Evolutionary conservation across 1,140 invertebrate species (phyloP).

Genomic region (Ips nitidus): DNA sequence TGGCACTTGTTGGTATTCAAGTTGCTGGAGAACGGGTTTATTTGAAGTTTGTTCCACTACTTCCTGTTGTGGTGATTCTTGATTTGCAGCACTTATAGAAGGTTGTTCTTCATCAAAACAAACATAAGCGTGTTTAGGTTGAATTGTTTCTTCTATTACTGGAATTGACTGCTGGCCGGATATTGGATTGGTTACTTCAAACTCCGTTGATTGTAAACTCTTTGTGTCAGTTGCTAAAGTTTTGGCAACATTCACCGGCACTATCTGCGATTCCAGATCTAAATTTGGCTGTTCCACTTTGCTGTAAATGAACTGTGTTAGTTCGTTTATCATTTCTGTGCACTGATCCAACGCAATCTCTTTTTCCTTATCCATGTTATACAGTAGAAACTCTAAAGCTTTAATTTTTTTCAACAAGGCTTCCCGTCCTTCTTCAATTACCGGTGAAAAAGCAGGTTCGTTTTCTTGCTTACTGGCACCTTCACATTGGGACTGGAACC

Average conservation of each 20-base stretch:
- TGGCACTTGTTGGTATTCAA: slow-evolving; percentile 21
- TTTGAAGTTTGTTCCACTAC: slow-evolving; percentile 22
- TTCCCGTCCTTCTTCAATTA: slow-evolving; percentile 38
- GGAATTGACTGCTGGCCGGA: slow-evolving; percentile 41
- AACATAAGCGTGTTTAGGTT: slow-evolving; percentile 42
- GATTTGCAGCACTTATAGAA: neutral
- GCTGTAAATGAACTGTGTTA: slow-evolving; percentile 44
- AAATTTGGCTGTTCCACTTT: slow-evolving; percentile 7
- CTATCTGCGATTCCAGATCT: slow-evolving; percentile 41
- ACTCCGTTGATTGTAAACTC: slow-evolving; percentile 41
- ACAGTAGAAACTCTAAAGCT: slow-evolving; percentile 50
- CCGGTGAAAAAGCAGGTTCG: neutral
- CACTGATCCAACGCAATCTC: slow-evolving; percentile 46
- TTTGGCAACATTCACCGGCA: slow-evolving; percentile 27
- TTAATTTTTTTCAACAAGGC: slow-evolving; percentile 48
- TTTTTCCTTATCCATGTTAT: slow-evolving; percentile 48
- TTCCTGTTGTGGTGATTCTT: slow-evolving; percentile 35
- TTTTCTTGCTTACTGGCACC: neutral
- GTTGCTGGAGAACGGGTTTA: slow-evolving; percentile 25
- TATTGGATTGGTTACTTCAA: slow-evolving; percentile 26
- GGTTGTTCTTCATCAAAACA: slow-evolving; percentile 33
- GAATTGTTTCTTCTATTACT: slow-evolving; percentile 52
- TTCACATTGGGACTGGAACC: neutral
- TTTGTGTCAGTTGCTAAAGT: slow-evolving; percentile 27
- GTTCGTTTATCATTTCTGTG: slow-evolving; percentile 45